Percentiles rank a stretch among this genome's conserved stretches.
phyloP scores from a whole-genome alignment of 2,888 invertebrate genomes.

The Capitulum mitella region DNA sequence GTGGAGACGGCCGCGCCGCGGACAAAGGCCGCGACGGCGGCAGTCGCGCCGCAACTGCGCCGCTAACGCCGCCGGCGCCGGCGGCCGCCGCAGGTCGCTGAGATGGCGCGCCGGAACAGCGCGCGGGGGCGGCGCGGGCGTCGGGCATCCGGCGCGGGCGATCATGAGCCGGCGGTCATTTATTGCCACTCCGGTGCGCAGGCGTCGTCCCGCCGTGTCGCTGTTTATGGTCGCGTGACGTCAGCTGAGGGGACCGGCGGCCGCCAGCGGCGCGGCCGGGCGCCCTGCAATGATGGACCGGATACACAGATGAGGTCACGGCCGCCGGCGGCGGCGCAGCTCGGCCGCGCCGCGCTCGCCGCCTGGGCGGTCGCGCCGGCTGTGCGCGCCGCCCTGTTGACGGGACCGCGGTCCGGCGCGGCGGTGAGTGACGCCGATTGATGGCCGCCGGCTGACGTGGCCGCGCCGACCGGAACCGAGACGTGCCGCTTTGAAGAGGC shows the following conservation, averaged over 20 bases:
- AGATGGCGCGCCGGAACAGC: not conserved
- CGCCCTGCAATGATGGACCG: not conserved
- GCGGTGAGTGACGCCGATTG: not conserved
- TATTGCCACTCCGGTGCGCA: not conserved
- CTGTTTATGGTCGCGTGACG: not conserved
- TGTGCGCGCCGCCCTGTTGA: not conserved
- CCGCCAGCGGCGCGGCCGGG: not conserved
- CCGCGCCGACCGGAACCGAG: not conserved
- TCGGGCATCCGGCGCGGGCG: not conserved
- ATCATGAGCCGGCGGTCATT: slow-evolving; percentile 5
- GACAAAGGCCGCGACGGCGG: slow-evolving; percentile 12
- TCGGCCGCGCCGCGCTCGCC: not conserved
- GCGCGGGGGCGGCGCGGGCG: not conserved
- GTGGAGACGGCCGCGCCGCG: not conserved
- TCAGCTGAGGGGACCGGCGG: not conserved
- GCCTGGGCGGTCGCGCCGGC: not conserved
- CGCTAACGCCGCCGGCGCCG: too few species aligned
- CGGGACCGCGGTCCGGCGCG: not conserved
- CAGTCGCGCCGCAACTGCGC: too few species aligned
- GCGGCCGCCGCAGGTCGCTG: not conserved
- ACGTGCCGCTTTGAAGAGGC: not conserved
- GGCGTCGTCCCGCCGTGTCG: too few species aligned
- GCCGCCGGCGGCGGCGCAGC: too few species aligned
- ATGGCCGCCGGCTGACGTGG: not conserved
- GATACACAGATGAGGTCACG: not conserved